Conservation (phyloP, 2,797 vertebrate species). For the Emys orbicularis region DNA sequence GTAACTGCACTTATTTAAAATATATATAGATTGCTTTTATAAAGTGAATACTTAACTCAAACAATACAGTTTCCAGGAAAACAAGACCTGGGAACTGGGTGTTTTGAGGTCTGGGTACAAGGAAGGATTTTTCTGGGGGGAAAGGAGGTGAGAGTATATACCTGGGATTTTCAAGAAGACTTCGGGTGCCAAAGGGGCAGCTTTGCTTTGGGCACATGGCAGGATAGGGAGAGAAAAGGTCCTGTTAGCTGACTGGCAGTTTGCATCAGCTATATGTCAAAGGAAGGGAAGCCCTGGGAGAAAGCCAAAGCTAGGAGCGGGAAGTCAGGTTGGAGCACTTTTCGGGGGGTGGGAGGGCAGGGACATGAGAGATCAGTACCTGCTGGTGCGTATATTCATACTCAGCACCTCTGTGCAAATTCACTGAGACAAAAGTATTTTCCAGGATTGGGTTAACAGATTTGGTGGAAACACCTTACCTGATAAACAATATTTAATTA, state of each 20-base stretch:
- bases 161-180: not conserved
- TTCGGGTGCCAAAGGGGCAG: not conserved
- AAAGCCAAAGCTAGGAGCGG: not conserved
- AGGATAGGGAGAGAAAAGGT: not conserved
- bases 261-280: not conserved
- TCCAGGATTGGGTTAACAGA: not conserved
- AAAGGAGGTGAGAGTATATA: not conserved
- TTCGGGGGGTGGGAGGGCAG: not conserved
- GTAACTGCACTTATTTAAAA: not conserved
- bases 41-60: not conserved
- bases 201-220: rapidly evolving
- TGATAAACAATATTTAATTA: not conserved
- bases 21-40: not conserved
- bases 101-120: slow-evolving; percentile 9
- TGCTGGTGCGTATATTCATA: not conserved
- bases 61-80: slow-evolving; percentile 11
- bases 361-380: not conserved
- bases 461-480: not conserved
- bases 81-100: not conserved
- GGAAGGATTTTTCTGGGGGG: not conserved
- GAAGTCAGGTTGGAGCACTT: not conserved
- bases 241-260: not conserved
- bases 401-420: not conserved
- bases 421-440: not conserved
- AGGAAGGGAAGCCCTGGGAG: not conserved